A percentile compares a stretch with the other conserved stretches of the same genome.
phyloP scores from a whole-genome alignment of 1,140 invertebrate genomes.

The Hyles euphorbiae region DNA sequence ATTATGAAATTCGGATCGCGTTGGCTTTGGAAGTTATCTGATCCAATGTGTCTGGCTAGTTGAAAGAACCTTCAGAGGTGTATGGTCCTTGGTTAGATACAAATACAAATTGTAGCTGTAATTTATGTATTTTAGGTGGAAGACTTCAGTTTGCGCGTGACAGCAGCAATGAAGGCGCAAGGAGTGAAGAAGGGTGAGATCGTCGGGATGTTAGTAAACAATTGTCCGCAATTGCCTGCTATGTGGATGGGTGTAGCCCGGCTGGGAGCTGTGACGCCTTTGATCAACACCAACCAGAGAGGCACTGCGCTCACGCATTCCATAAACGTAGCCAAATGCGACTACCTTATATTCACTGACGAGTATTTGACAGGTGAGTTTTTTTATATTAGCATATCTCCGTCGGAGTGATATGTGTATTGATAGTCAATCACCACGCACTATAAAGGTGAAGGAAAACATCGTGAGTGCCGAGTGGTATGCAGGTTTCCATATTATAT shows the following conservation, averaged over 20 bases:
- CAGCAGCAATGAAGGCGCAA: slow-evolving; percentile 85
- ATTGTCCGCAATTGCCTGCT: slow-evolving; percentile 89
- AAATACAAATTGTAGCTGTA: neutral
- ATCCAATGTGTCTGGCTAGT: too few species aligned
- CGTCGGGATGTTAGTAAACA: slow-evolving; percentile 92
- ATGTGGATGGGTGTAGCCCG: slow-evolving; percentile 94
- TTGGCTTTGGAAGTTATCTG: too few species aligned
- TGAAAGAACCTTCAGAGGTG: too few species aligned
- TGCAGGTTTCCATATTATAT: too few species aligned
- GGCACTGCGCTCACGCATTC: slow-evolving; percentile 89
- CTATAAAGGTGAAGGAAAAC: neutral
- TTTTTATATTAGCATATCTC: slow-evolving; percentile 4
- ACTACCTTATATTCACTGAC: slow-evolving; percentile 88
- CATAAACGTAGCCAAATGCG: slow-evolving; percentile 86
- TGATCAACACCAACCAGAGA: slow-evolving; percentile 95
- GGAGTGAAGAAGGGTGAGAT: slow-evolving; percentile 90
- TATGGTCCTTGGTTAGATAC: too few species aligned
- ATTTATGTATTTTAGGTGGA: slow-evolving; percentile 79
- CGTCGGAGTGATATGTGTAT: too few species aligned
- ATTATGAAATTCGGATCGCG: too few species aligned
- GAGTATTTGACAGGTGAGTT: slow-evolving; percentile 81
- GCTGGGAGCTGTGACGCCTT: slow-evolving; percentile 89
- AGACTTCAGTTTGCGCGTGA: slow-evolving; percentile 90
- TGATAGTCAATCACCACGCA: too few species aligned
- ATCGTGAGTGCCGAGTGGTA: neutral